Evolutionary conservation across 2,888 invertebrate genomes (phyloP), one percentile per base, ranked within the genome.

Genomic region (Lasiommata megera): DNA sequence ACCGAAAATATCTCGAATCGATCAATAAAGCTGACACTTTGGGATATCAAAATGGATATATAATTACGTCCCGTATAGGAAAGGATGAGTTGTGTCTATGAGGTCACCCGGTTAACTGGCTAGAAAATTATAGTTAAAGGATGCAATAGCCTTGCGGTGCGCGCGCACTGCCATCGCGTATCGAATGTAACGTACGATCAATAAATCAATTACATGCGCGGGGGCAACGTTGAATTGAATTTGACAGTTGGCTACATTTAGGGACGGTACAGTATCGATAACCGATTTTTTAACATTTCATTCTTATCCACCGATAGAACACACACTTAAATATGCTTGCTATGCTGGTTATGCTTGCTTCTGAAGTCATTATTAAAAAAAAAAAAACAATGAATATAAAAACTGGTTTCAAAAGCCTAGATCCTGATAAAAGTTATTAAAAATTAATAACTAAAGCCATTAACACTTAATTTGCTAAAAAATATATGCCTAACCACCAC

Each of bases 171-270:
- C 77, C 79, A 80, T 80, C 77, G 79, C 82, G 78, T 85, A 90
- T 89, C 90, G 89, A 90, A 88, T 84, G 80, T 88, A 86, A 90
- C 85, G 81, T 84, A 90, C 82, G 88, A 89, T 89, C 90, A 88
- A 89, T 90, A 90, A 90, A 90, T 90, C 90, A 90, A 90, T 90
- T 90, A 90, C 83, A 77, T 80, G 81, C 78, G 86, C 87, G 82
- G 84, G 87, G 84, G 87, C 87, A 82, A 78, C 79, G 82, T 75
- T 84, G 88, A 90, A 90, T 90, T 90, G 88, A 81, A 81, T 90
- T 90, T 90, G 90, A 90, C 89, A 90, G 84, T 82, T 77, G 74
- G 82, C 80, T 86, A 77, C 82, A 79, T 82, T 79, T 86, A 89
- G 77, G 58, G 77, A 66, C 41, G 72, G 53, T 54, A 29, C 16